phyloP scores from a whole-genome alignment of 1,140 invertebrate species.

The Calliphora vicina region DNA sequence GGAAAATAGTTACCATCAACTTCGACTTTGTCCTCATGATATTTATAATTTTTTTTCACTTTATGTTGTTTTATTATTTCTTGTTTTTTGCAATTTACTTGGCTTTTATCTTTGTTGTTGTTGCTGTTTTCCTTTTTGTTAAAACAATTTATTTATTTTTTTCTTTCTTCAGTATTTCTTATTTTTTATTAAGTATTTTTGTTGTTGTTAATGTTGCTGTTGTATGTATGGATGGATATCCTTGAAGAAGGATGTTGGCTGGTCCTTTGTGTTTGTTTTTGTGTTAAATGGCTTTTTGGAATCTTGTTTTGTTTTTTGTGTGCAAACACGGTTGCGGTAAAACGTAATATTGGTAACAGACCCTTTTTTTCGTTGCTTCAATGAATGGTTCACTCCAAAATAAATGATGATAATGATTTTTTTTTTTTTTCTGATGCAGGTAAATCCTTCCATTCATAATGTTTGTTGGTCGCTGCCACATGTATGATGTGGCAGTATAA shows the following conservation, averaged over 20 bases:
- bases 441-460: neutral
- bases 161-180: constrained; percentile 45
- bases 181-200: neutral
- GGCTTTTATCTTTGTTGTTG: constrained; percentile 13
- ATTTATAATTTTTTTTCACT: too few species aligned
- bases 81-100: neutral
- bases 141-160: constrained; percentile 39
- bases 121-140: neutral
- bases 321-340: constrained; percentile 54
- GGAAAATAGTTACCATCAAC: too few species aligned
- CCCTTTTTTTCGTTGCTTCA: constrained; percentile 8
- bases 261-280: neutral
- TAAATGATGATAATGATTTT: neutral
- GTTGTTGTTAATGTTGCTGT: neutral
- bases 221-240: neutral
- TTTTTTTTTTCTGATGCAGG: neutral
- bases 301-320: constrained; percentile 33
- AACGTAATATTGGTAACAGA: neutral
- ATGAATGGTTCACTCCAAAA: neutral
- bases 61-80: neutral
- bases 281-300: neutral
- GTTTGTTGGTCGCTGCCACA: neutral
- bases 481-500: constrained; percentile 38
- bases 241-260: neutral
- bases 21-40: neutral